These are phyloP conservation scores for Ramazzottius varieornatus DNA, from an alignment of 2,888 invertebrate species.

Conservation along the genomic window DNA sequence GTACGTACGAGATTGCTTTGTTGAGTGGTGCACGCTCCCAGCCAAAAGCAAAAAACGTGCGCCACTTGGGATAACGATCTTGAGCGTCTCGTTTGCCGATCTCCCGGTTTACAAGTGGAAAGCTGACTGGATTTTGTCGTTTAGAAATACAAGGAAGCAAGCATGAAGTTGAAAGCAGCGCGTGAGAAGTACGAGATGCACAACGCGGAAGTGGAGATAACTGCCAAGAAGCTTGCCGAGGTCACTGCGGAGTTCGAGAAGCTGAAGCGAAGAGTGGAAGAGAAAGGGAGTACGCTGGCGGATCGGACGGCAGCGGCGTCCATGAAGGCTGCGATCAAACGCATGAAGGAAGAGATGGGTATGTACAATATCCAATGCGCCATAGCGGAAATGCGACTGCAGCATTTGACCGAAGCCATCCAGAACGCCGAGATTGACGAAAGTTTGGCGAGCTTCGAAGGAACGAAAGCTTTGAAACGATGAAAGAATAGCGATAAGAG, in stretches of 20 bases:
- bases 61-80: too few relatives aligned
- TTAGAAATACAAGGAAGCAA: too few relatives aligned
- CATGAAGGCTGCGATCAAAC: neutral
- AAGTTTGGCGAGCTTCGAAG: neutral
- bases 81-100: too few relatives aligned
- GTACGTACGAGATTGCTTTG: too few relatives aligned
- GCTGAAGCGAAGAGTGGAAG: neutral
- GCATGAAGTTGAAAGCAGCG: neutral
- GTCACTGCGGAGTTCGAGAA: neutral
- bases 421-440: neutral
- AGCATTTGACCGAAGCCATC: neutral
- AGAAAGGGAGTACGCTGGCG: neutral
- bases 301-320: neutral
- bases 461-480: neutral
- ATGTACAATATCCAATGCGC: neutral
- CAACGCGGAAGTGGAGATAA: neutral
- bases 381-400: conserved; percentile 1
- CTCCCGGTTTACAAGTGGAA: too few relatives aligned
- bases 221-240: neutral
- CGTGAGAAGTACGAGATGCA: neutral
- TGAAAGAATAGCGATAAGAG: too few relatives aligned
- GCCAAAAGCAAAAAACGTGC: too few relatives aligned
- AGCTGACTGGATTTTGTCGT: too few relatives aligned
- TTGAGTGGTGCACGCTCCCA: too few relatives aligned
- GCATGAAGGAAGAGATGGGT: conserved; percentile 2